These are phyloP conservation scores for Coelinius sp. DNA, from an alignment of 2,888 invertebrate species.

Conservation along the genomic window DNA sequence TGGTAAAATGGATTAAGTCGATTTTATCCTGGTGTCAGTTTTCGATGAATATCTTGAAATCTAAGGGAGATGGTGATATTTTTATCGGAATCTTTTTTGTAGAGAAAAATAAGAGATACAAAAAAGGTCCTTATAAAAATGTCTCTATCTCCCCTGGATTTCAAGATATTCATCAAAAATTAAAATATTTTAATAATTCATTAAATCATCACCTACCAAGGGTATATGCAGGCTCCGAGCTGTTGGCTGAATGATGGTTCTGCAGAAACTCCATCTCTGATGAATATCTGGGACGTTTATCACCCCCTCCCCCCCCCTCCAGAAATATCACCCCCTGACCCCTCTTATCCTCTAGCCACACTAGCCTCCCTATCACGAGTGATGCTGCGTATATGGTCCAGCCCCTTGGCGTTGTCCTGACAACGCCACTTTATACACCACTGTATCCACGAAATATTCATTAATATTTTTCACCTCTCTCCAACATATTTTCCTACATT, in stretches of 20 bases:
- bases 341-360: constrained; percentile 50
- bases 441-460: constrained; percentile 34
- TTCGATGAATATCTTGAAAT: too few species aligned
- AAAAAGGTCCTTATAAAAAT: too few species aligned
- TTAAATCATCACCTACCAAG: constrained; percentile 61
- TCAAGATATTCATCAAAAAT: too few species aligned
- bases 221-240: constrained; percentile 68
- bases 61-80: too few species aligned
- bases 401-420: constrained; percentile 68
- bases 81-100: too few species aligned
- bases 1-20: too few species aligned
- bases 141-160: too few species aligned
- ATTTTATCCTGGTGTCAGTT: too few species aligned
- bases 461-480: not conserved
- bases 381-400: constrained; percentile 61
- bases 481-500: too few species aligned
- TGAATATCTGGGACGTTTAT: constrained; percentile 62
- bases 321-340: constrained; percentile 64
- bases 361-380: constrained; percentile 49
- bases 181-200: too few species aligned
- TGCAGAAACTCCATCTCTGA: constrained; percentile 71
- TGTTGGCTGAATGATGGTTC: constrained; percentile 70
- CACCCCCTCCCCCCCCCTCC: too few species aligned
- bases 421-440: constrained; percentile 61
- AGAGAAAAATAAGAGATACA: too few species aligned